Evolutionary conservation across 2,888 invertebrate species (phyloP).

Genomic region (Caenorhabditis panamensis): DNA sequence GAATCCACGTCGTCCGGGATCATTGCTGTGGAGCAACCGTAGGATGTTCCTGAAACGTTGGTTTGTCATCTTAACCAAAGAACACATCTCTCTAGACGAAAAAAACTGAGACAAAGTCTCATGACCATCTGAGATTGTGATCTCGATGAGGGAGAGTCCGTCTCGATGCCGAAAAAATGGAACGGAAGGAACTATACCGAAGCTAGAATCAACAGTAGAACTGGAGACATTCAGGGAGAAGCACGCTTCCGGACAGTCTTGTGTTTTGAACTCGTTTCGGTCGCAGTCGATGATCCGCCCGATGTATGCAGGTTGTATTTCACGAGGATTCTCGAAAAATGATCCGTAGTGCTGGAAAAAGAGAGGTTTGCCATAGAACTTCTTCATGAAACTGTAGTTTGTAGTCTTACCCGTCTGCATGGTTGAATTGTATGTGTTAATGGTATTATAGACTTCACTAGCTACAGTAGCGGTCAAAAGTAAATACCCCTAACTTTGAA

Average conservation of each 20-base stretch:
- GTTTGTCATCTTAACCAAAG: too few species aligned
- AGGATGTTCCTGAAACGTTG: slow-evolving; percentile 39
- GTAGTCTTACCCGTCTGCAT: too few species aligned
- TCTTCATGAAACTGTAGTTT: too few species aligned
- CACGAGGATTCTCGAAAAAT: slow-evolving; percentile 67
- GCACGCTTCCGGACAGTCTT: slow-evolving; percentile 58
- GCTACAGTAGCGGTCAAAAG: too few species aligned
- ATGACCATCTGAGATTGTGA: too few species aligned
- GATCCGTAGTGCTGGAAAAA: slow-evolving; percentile 66
- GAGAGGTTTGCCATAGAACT: neutral
- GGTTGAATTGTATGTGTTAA: too few species aligned
- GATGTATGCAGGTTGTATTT: slow-evolving; percentile 58
- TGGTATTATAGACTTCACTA: too few species aligned
- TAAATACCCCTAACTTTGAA: too few species aligned
- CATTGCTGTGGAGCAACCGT: slow-evolving; percentile 50
- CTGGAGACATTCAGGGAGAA: slow-evolving; percentile 65
- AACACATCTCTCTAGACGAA: too few species aligned
- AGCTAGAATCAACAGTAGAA: slow-evolving; percentile 47
- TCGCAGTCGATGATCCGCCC: slow-evolving; percentile 48
- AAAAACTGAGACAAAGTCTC: too few species aligned
- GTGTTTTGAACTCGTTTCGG: slow-evolving; percentile 52
- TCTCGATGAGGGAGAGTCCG: too few species aligned
- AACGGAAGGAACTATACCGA: slow-evolving; percentile 9
- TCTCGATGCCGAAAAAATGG: too few species aligned
- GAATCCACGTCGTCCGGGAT: slow-evolving; percentile 53